A percentile compares a stretch with the other conserved stretches of the same genome.
phyloP scores from a whole-genome alignment of 64 coral and sea anemone species.

The Platygyra sinensis region DNA sequence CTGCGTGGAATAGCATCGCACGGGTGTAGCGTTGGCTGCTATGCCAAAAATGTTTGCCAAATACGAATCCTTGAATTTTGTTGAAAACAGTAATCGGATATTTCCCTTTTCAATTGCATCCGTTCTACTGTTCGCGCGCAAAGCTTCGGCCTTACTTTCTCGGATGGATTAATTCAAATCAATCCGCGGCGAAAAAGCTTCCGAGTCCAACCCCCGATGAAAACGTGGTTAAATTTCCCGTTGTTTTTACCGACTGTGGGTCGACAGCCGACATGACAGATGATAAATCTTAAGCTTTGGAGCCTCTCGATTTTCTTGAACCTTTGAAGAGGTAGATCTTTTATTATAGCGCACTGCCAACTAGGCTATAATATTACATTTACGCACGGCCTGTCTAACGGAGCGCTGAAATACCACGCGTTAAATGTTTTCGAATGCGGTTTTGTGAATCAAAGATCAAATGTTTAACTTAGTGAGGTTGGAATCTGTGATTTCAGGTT shows the following conservation, averaged over 20 bases:
- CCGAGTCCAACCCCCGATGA: neutral
- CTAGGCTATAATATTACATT: neutral
- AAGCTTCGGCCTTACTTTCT: neutral
- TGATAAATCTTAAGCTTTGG: neutral
- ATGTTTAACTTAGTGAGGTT: slow-evolving; percentile 38
- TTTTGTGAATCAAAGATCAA: neutral
- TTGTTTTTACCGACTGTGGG: neutral
- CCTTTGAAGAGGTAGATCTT: neutral
- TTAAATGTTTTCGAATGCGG: slow-evolving; percentile 4
- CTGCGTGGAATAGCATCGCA: neutral
- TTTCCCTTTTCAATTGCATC: neutral
- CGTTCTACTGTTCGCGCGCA: neutral
- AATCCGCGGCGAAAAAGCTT: neutral
- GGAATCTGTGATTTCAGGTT: slow-evolving; percentile 15
- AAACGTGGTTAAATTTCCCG: slow-evolving; percentile 28
- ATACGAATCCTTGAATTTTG: neutral
- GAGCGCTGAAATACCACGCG: neutral
- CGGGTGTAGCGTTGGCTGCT: neutral
- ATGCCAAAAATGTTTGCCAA: neutral
- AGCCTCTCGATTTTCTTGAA: neutral
- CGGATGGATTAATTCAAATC: slow-evolving; percentile 2
- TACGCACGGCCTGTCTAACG: neutral
- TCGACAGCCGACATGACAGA: neutral
- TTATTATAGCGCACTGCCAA: neutral
- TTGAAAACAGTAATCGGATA: neutral